Evolutionary conservation across 2,888 invertebrate genomes (phyloP).

Genomic region (Ectobius pallidus): DNA sequence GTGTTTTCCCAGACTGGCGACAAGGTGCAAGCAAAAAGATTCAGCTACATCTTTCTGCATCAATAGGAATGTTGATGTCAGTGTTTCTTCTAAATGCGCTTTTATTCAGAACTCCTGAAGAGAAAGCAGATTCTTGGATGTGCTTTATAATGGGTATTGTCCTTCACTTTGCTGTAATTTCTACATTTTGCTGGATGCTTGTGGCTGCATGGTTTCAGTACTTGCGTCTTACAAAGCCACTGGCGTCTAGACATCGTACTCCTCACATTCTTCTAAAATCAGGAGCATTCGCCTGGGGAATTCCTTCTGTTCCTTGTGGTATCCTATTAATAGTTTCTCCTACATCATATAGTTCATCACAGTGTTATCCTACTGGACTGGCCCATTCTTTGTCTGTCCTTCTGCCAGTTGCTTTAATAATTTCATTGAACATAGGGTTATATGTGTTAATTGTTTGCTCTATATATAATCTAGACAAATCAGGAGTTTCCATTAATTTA

Average conservation of each 20-base stretch:
- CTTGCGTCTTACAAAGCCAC: conserved; percentile 32
- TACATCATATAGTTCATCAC: conserved; percentile 24
- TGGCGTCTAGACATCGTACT: conserved; percentile 27
- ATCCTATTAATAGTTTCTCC: conserved; percentile 16
- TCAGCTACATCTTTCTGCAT: conserved; percentile 36
- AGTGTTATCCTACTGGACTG: conserved; percentile 38
- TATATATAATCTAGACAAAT: conserved; percentile 20
- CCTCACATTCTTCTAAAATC: conserved; percentile 40
- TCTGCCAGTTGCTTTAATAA: conserved; percentile 33
- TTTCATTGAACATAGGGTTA: conserved; percentile 31
- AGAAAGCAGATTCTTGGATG: neutral
- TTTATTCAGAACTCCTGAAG: neutral
- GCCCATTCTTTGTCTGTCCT: conserved; percentile 33
- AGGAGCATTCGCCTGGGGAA: conserved; percentile 39
- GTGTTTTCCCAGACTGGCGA: conserved; percentile 31
- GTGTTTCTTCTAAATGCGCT: conserved; percentile 22
- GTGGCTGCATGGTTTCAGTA: conserved; percentile 40
- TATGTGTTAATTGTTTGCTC: conserved; percentile 31
- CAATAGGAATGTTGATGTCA: conserved; percentile 33
- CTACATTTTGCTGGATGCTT: conserved; percentile 43
- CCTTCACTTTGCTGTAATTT: conserved; percentile 39
- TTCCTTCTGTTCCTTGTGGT: conserved; percentile 34
- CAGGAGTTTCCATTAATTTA: conserved; percentile 47
- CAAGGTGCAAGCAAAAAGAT: conserved; percentile 38
- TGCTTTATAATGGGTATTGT: conserved; percentile 36